Percentiles rank a stretch among this genome's conserved stretches.
phyloP scores from a whole-genome alignment of 1,140 invertebrate genomes.

The Hypsibius dujardini region DNA sequence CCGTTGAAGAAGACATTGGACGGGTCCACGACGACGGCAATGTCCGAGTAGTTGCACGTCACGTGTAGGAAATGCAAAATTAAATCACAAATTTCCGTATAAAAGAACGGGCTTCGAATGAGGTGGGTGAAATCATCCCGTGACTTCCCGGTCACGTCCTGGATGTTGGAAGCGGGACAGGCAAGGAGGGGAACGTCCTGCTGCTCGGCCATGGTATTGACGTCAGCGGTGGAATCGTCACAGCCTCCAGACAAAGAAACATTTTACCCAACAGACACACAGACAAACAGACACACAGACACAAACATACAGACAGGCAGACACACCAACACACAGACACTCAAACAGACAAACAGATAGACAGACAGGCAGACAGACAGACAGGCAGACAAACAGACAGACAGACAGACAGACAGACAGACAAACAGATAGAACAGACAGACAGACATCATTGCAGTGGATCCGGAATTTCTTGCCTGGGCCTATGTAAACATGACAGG shows the following conservation, averaged over 20 bases:
- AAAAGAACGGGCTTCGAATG: background rate
- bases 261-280: too few species aligned
- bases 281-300: too few species aligned
- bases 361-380: too few species aligned
- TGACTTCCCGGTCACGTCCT: background rate
- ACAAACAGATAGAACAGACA: too few species aligned
- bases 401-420: too few species aligned
- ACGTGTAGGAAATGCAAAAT: background rate
- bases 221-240: background rate
- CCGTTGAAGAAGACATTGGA: background rate
- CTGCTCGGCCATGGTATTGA: background rate
- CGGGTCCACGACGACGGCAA: background rate
- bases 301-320: too few species aligned
- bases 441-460: too few species aligned
- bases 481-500: background rate
- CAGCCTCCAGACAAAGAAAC: background rate
- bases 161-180: background rate
- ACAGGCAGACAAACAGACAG: too few species aligned
- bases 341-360: too few species aligned
- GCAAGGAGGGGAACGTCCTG: background rate
- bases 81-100: background rate
- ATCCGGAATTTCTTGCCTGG: background rate
- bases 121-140: background rate
- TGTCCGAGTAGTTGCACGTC: background rate
- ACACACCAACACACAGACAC: too few species aligned